Conservation (phyloP, 2,113 vertebrate species). For the Callithrix jacchus region DNA sequence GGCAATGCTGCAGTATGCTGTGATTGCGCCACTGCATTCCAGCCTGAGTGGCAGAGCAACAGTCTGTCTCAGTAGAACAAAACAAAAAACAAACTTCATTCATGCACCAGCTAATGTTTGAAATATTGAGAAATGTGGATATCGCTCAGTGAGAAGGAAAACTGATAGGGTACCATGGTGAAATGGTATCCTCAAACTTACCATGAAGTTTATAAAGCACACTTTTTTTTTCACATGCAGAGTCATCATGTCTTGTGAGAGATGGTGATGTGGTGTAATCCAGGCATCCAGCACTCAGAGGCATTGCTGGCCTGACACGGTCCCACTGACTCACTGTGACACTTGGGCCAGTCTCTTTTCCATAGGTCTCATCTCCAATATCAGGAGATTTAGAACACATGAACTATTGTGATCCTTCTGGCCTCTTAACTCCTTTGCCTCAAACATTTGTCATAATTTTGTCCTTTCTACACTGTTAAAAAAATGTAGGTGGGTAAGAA, state of each 20-base stretch:
- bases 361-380: neutral
- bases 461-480: neutral
- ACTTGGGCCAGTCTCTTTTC: neutral
- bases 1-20: accelerated
- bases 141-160: neutral
- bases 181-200: neutral
- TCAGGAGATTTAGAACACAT: neutral
- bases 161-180: neutral
- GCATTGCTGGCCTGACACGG: neutral
- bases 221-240: neutral
- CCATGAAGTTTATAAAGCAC: neutral
- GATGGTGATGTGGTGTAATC: neutral
- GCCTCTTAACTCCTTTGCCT: neutral
- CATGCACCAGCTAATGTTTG: neutral
- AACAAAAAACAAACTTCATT: neutral
- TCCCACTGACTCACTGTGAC: neutral
- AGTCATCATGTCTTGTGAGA: neutral
- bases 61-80: too few relatives aligned
- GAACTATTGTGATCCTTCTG: neutral
- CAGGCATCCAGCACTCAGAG: neutral
- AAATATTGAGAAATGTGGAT: neutral
- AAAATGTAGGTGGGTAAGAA: neutral
- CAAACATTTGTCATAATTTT: neutral
- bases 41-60: too few relatives aligned
- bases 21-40: too few relatives aligned